Evolutionary conservation across 2,888 invertebrate genomes (phyloP), one percentile per base, ranked within the genome.

Genomic region (Xanthorhoe designata): DNA sequence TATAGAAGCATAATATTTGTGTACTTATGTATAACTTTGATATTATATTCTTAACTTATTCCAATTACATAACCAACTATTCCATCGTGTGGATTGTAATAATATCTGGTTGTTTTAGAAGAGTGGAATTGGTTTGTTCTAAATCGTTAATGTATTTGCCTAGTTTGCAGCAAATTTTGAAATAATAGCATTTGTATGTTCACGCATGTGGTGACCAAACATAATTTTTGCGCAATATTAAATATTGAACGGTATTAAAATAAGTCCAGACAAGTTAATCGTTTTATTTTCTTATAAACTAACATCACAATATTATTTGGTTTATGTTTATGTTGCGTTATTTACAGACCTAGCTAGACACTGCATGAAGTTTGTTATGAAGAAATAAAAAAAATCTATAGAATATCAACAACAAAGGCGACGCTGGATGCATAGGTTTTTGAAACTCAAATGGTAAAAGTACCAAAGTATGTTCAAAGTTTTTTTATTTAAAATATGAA

Each of bases 201-300:
- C 86, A 88, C 84, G 77, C 81, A 82, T 86, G 87, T 86, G 86
- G 86, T 87, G 89, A 89, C 90, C 87, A 88, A 87, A 86, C 84
- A 82, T 86, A 84, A 84, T 85, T 90, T 88, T 87, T 87, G 87
- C 84, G 86, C 86, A 85, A 86, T 85, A 82, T 83, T 78, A 80
- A 85, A 85, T 86, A 88, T 86, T 82, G 79, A 85, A 85, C 71
- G 81, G 85, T 84, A 89, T 87, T 87, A 87, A 84, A 86, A 85
- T 87, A 89, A 86, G 83, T 87, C 75, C 80, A 84, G 81, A 85
- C 76, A 78, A 61, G 55, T 68, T 59, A 29, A 61, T 79, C 76
- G 68, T 75, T 81, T 81, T 74, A 78, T 78, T 83, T 72, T 35
- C 8, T 7, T 32, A 32, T 32, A 32, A 2, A 32, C 32, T 53